Conservation (phyloP, 2,888 invertebrate genomes). For the Eugnorisma glareosa region DNA sequence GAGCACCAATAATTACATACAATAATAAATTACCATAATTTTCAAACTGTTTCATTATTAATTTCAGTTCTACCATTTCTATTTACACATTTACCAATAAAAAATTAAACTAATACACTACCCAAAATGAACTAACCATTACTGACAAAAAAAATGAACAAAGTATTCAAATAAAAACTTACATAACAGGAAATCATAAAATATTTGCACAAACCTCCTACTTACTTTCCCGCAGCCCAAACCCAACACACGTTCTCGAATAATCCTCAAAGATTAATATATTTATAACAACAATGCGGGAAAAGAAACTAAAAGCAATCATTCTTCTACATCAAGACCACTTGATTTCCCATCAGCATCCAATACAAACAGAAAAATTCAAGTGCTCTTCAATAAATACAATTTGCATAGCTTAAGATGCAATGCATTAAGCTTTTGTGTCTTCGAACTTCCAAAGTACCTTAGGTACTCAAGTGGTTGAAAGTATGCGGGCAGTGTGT, state of each 20-base stretch:
- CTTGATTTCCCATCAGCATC: constrained; percentile 62
- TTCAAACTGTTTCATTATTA: not conserved
- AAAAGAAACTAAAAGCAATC: constrained; percentile 29
- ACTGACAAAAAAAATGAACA: not conserved
- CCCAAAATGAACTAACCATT: not conserved
- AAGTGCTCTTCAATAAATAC: constrained; percentile 62
- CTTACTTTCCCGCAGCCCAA: not conserved
- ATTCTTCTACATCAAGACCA: constrained; percentile 30
- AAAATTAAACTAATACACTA: not conserved
- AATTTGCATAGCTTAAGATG: constrained; percentile 66
- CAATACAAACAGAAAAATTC: constrained; percentile 63
- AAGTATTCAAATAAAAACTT: not conserved
- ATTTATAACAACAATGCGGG: constrained; percentile 52
- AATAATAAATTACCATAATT: not conserved
- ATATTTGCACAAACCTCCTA: not conserved
- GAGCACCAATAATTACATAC: not conserved
- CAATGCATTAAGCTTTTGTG: constrained; percentile 62
- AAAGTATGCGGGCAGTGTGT: constrained; percentile 84
- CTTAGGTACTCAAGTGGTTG: constrained; percentile 57
- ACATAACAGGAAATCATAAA: not conserved
- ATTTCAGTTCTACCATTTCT: not conserved
- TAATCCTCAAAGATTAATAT: constrained; percentile 12
- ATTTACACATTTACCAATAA: no score
- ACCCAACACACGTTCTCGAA: not conserved
- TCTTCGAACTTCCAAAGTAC: constrained; percentile 49